Evolutionary conservation across 2,888 invertebrate species (phyloP).

Genomic region (Nephrotoma flavescens): DNA sequence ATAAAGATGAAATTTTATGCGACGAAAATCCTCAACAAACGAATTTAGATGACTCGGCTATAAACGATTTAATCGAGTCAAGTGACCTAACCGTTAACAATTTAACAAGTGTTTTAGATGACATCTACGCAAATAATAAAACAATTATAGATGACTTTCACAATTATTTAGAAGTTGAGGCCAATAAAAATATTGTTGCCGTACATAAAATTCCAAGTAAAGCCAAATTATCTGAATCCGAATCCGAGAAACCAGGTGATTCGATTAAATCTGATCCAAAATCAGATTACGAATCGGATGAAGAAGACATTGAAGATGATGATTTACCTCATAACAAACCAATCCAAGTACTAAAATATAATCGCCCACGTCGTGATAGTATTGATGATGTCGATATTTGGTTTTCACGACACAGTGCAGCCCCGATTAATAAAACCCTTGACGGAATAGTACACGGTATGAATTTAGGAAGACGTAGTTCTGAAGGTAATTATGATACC

Average conservation of each 20-base stretch:
- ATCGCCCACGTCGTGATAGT: conserved; percentile 10
- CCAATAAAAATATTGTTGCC: not conserved
- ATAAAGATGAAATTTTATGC: not conserved
- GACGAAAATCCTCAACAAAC: not conserved
- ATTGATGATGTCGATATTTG: conserved; percentile 16
- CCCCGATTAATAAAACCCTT: not conserved
- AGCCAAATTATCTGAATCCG: not conserved
- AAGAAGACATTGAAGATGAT: not conserved
- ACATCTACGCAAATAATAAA: conserved; percentile 9
- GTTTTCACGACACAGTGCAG: conserved; percentile 10
- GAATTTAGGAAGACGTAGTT: not conserved
- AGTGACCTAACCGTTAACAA: not conserved
- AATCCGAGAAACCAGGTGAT: not conserved
- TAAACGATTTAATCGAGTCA: not conserved
- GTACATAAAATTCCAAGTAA: not conserved
- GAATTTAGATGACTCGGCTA: not conserved
- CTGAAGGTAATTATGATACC: conserved; percentile 4
- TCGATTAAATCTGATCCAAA: not conserved
- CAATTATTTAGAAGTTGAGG: conserved; percentile 7
- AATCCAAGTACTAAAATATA: not conserved
- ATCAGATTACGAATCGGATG: not conserved
- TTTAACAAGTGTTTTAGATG: conserved; percentile 7
- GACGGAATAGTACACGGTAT: not conserved
- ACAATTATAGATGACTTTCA: conserved; percentile 10
- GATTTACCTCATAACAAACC: not conserved